Evolutionary conservation across 2,113 vertebrate genomes (phyloP), one percentile per base, ranked within the genome.

Genomic region (Chaetodon trifascialis): DNA sequence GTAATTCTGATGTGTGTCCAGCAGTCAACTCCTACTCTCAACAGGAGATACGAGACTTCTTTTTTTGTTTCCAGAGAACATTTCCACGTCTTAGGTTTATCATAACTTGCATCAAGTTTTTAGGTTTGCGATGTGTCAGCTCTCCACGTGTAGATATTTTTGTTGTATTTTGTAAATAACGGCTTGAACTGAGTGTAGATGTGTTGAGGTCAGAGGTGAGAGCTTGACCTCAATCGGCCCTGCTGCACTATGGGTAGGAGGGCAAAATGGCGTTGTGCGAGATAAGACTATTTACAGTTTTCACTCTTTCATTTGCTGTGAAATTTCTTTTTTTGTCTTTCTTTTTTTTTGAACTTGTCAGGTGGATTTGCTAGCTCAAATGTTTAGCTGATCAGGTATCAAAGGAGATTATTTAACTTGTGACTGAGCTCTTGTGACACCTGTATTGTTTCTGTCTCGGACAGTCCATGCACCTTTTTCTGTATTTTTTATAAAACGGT

Each of bases 61-160:
- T 73, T 66, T 73, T 84, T 64, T 55, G 54, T 30, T 30, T 30
- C 30, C 65, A 95, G 94, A 95, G 93, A 96, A 95, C 95, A 95
- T 96, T 90, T 97, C 95, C 95, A 96, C 95, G 93, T 96, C 95
- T 96, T 97, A 92, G 94, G 95, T 96, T 90, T 96, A 96, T 97
- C 97, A 98, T 98, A 97, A 99, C 98, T 99, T 99, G 97, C 97
- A 99, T 99, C 98, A 99, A 99, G 98, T 99, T 99, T 95, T 97
- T 96, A 96, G 94, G 96, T 97, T 97, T 89, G 73, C 86, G 88
- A 95, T 92, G 96, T 95, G 95, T 96, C 96, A 64, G 90, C 89
- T 93, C 96, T 92, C 95, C 96, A 95, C 95, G 90, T 97, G 96
- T 98, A 98, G 96, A 97, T 97, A 96, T 96, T 86, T 96, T 94